A percentile compares a stretch with the other conserved stretches of the same genome.
These are phyloP conservation scores for Perca schrenkii DNA, from an alignment of 2,113 vertebrate species.

Conservation along the genomic window DNA sequence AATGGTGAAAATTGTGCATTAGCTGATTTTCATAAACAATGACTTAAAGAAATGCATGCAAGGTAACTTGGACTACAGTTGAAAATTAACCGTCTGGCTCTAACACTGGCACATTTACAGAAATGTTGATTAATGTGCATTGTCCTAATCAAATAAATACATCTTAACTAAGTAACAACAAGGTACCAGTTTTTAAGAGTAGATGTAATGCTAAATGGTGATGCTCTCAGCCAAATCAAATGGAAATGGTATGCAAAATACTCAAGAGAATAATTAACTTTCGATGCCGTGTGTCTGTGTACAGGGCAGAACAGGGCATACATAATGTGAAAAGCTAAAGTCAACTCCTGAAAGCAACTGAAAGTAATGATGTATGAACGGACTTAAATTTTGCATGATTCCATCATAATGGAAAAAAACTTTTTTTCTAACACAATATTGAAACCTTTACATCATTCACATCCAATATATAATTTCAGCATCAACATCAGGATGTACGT, in stretches of 20 bases:
- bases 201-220: conserved; percentile 3
- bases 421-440: conserved; percentile 3
- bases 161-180: conserved; percentile 14
- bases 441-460: conserved; percentile 9
- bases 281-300: neutral
- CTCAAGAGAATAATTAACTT: conserved; percentile 13
- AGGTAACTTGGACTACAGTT: too few species aligned
- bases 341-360: conserved; percentile 17
- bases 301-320: conserved; percentile 10
- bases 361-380: conserved; percentile 36
- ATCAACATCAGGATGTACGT: neutral
- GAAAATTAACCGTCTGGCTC: too few species aligned
- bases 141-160: too few species aligned
- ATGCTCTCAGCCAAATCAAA: conserved; percentile 32
- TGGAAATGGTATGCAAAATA: conserved; percentile 45
- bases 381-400: conserved; percentile 22
- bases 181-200: neutral
- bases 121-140: too few species aligned
- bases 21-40: neutral
- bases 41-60: neutral
- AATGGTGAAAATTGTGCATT: conserved; percentile 17
- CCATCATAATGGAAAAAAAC: conserved; percentile 3
- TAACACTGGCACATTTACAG: too few species aligned
- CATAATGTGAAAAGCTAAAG: conserved; percentile 23
- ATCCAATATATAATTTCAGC: neutral